A percentile compares a stretch with the other conserved stretches of the same genome.
phyloP scores from a whole-genome alignment of 2,797 vertebrate species.

The Rousettus madagascariensis region DNA sequence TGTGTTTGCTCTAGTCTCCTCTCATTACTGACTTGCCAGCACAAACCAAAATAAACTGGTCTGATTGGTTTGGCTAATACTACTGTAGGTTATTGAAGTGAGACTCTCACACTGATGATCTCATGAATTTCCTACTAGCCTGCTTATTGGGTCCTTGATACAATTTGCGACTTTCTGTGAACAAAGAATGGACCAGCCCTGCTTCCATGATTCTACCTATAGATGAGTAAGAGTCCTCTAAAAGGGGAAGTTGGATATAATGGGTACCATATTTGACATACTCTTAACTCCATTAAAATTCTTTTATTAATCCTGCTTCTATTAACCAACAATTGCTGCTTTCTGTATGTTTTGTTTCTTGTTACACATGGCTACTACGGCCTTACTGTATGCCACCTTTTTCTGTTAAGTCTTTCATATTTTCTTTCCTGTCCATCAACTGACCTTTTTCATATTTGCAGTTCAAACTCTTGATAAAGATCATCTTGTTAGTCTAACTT shows the following conservation, averaged over 20 bases:
- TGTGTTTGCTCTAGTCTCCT: neutral
- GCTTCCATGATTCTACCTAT: neutral
- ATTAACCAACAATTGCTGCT: neutral
- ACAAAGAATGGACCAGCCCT: neutral
- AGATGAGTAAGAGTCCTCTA: neutral
- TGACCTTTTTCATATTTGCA: neutral
- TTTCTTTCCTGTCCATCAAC: neutral
- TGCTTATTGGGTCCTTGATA: neutral
- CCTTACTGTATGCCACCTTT: neutral
- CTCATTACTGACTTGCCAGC: neutral
- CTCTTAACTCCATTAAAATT: neutral
- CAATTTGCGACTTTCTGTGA: neutral
- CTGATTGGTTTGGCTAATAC: neutral
- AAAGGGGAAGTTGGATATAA: neutral
- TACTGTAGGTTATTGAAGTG: neutral
- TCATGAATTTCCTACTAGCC: neutral
- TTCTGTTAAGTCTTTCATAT: neutral
- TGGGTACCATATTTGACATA: neutral
- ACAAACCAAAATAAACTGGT: neutral
- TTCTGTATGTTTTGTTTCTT: neutral
- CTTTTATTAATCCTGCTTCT: neutral
- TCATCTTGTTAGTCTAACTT: neutral
- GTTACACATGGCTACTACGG: neutral
- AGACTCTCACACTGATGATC: neutral
- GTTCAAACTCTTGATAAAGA: neutral